Percentiles rank a stretch among this genome's conserved stretches.
Conservation (phyloP, 2,797 vertebrate species). For the Sebastes steindachneri region DNA sequence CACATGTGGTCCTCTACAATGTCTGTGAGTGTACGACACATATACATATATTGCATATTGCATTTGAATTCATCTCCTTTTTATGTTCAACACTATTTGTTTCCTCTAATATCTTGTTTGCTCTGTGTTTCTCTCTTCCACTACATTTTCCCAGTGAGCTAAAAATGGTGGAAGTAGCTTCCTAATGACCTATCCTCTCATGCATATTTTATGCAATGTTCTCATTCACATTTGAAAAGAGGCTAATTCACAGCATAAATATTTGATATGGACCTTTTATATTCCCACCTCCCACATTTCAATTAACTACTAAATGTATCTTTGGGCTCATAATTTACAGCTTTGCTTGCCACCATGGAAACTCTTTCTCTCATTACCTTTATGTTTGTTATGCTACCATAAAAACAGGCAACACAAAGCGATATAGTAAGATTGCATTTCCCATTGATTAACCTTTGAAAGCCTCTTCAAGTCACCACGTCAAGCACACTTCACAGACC, state of each 20-base stretch:
- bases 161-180: slow-evolving; percentile 32
- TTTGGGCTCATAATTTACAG: slow-evolving; percentile 32
- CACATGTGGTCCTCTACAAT: not conserved
- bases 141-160: slow-evolving; percentile 7
- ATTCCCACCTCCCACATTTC: slow-evolving; percentile 67
- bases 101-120: not conserved
- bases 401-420: slow-evolving; percentile 40
- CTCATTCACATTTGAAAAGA: slow-evolving; percentile 74
- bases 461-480: slow-evolving; percentile 7
- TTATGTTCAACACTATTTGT: slow-evolving; percentile 1
- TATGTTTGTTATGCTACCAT: slow-evolving; percentile 40
- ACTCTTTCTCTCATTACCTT: slow-evolving; percentile 23
- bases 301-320: slow-evolving; percentile 61
- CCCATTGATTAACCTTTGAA: slow-evolving; percentile 45
- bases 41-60: not conserved
- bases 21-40: not conserved
- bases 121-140: not conserved
- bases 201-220: slow-evolving; percentile 74
- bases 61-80: not conserved
- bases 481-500: slow-evolving; percentile 17
- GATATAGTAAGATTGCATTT: slow-evolving; percentile 33
- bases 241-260: slow-evolving; percentile 78
- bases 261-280: slow-evolving; percentile 74
- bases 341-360: slow-evolving; percentile 9
- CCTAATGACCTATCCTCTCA: slow-evolving; percentile 58